Percentiles rank a stretch among this genome's conserved stretches.
phyloP scores from a whole-genome alignment of 2,113 vertebrate genomes.

The Eulemur rufifrons region DNA sequence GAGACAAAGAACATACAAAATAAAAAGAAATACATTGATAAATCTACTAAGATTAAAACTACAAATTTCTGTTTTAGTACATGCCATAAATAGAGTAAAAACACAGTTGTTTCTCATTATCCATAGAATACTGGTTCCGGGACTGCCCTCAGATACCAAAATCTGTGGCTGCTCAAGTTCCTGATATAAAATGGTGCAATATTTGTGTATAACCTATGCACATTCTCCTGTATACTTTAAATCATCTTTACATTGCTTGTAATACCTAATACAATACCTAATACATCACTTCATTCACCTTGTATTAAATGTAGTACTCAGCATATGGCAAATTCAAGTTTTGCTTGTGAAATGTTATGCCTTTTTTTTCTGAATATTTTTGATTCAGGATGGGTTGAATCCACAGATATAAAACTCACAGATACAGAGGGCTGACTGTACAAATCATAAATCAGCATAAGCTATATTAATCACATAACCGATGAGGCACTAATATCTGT shows the following conservation, averaged over 20 bases:
- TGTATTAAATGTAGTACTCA: neutral
- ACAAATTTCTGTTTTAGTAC: neutral
- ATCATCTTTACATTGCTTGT: neutral
- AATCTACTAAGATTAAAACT: neutral
- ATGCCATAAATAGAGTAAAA: neutral
- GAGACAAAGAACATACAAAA: neutral
- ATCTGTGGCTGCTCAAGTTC: neutral
- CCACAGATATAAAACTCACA: neutral
- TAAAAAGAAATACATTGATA: neutral
- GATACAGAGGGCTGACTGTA: neutral
- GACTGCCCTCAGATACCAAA: neutral
- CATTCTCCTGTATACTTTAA: neutral
- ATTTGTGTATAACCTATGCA: neutral
- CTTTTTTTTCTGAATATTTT: neutral
- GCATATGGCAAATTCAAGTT: neutral
- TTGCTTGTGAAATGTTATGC: neutral
- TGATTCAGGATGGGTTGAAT: neutral
- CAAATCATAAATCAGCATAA: neutral
- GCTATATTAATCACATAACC: neutral
- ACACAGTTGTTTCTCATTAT: neutral
- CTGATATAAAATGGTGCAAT: neutral
- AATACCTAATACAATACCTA: neutral
- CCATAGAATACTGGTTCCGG: neutral
- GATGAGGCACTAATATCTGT: neutral
- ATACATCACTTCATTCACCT: neutral